Base-by-base conservation (phyloP, 37 sponge, comb jelly and placozoan species). In the Haliclona indistincta region DNA sequence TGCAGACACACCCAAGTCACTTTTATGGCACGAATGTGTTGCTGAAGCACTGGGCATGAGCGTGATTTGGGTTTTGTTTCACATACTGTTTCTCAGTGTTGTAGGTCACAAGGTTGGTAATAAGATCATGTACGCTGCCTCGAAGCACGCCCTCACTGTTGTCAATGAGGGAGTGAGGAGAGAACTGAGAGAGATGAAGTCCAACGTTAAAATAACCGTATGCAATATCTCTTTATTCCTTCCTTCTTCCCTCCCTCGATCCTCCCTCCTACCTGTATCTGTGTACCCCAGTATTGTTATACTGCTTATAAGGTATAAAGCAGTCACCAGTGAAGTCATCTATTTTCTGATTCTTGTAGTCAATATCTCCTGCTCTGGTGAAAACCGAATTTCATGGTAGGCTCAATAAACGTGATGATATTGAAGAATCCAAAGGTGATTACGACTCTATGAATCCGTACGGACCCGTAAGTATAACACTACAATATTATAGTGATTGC, bases 91-190 rank as follows among this genome's bases (percentile, higher is more conserved):
- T 54, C 54, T 4, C 60, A 92, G 94, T 56, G 54, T 86, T 66
- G 73, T 81, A 26, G 95, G 95, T 17, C 90, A 94, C 35, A 70
- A 81, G 0, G 55, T 86, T 1, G 17, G 34, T 25, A 30, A 34
- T n/a, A 33, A 22, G n/a, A 73, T 71, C 54, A 87, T 92, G 69
- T 92, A 92, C 72, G 47, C 67, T 56, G 89, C 78, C 25, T 86
- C 95, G 1, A 94, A 94, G 63, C 67, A 54, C 71, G 95, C 95
- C 36, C 87, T 94, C 25, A 94, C 87, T 39, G 90, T 84, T 41
- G 55, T 94, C 19, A 86, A 87, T 37, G 95, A 94, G 61, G 87
- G 84, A 0, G 56, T 86, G 1, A 73, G 95, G 35, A 47, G 58
- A 32, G 95, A 94, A 45, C 76, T 94, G 74, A 81, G 90, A 52